Evolutionary conservation across 1,140 invertebrate species (phyloP), one percentile per base, ranked within the genome.

Genomic region (Limonius californicus): DNA sequence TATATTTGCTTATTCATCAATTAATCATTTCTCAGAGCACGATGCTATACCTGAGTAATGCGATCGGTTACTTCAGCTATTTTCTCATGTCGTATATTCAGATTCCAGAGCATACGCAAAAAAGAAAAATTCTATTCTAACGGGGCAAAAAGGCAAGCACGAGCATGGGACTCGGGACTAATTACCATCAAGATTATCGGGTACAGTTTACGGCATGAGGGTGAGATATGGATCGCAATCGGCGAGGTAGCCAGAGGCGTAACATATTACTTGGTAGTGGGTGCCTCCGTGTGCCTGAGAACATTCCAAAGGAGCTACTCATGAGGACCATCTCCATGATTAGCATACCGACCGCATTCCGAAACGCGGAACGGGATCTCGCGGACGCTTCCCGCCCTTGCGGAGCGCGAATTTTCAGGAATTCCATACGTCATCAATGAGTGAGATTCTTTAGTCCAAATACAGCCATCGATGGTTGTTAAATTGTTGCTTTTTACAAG

Each of bases 291-390:
- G 16, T 45, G 43, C 45, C 45, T 50, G 45, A 50, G 45, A 50
- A 50, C 45, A 50, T 50, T 50, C 45, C 45, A 18, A 18, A 8
- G 45, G 14, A 50, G 45, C 45, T 50, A 50, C 45, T 50, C 45
- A 50, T 50, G 35, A 50, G 16, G 8, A 50, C 20, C 45, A 50
- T 19, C 45, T 50, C 45, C 7, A 11, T 50, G 4, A 50, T 50
- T 50, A 50, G 20, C 45, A 50, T 50, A 50, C 16, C 45, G 45
- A 18, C 45, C 45, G 45, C 45, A 50, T 50, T 50, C 45, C 45
- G 12, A 50, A 50, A 50, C 20, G 15, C 20, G 14, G 45, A 50
- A 50, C 45, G 45, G 45, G 45, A 50, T 50, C 45, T 50, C 45
- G 45, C 16, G 45, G 9, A 19, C 14, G 9, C 20, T 50, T 50